A percentile compares a stretch with the other conserved stretches of the same genome.
phyloP scores from a whole-genome alignment of 2,888 invertebrate genomes.

The Drosophila suboccidentalis region DNA sequence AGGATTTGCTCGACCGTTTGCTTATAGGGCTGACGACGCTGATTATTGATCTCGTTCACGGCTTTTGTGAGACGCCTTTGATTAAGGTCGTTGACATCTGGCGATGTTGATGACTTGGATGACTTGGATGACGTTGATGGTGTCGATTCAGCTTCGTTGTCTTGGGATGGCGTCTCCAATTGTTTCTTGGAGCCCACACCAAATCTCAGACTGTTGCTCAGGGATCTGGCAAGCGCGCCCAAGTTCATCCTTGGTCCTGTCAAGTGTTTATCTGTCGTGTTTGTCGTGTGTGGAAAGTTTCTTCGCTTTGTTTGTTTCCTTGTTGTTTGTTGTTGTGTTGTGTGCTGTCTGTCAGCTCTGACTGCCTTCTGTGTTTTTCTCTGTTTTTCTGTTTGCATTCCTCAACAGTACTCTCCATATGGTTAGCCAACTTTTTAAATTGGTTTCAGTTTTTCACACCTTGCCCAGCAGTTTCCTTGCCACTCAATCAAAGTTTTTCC shows the following conservation, averaged over 20 bases:
- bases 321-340: conserved; percentile 31
- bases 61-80: conserved; percentile 15
- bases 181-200: conserved; percentile 40
- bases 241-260: conserved; percentile 64
- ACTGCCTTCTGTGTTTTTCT: conserved; percentile 33
- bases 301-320: conserved; percentile 25
- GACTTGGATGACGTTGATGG: conserved; percentile 4
- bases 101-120: conserved; percentile 2
- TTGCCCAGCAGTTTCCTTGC: conserved; percentile 58
- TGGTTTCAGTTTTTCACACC: conserved; percentile 78
- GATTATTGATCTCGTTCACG: conserved; percentile 21
- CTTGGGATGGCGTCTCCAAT: not conserved
- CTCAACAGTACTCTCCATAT: conserved; percentile 63
- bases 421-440: conserved; percentile 75
- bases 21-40: conserved; percentile 47
- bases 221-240: conserved; percentile 57
- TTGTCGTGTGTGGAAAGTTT: conserved; percentile 38
- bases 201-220: conserved; percentile 56
- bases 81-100: not conserved
- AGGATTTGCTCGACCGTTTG: conserved; percentile 67
- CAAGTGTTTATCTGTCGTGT: conserved; percentile 44
- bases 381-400: conserved; percentile 33
- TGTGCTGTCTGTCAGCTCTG: conserved; percentile 50
- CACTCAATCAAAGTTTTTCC: conserved; percentile 72
- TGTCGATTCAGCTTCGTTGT: conserved; percentile 15